Conservation (phyloP, 2,113 vertebrate genomes). For the Rhynchomys soricoides region DNA sequence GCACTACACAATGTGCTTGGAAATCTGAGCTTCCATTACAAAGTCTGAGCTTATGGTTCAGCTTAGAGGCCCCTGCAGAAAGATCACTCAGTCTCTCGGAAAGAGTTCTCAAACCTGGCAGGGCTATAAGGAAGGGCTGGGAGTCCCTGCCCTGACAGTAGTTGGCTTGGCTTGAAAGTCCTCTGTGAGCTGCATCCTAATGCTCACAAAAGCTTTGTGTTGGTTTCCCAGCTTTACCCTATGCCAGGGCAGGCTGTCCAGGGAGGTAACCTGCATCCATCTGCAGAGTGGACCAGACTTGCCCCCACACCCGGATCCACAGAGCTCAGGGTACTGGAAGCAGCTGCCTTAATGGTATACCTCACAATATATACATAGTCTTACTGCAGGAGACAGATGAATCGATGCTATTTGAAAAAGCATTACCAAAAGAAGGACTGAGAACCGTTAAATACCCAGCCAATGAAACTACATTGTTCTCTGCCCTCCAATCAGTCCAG, state of each 20-base stretch:
- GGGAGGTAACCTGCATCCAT: accelerated
- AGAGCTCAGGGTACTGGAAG: neutral
- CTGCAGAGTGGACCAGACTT: neutral
- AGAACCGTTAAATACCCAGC: neutral
- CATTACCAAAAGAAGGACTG: conserved; percentile 28
- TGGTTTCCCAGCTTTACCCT: neutral
- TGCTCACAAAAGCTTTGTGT: neutral
- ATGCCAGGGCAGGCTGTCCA: neutral
- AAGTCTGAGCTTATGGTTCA: conserved; percentile 26
- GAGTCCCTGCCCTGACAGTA: neutral
- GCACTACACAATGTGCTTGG: neutral
- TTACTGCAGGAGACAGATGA: conserved; percentile 5
- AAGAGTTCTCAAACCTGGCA: neutral
- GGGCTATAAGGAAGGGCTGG: neutral
- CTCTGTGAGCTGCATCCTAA: neutral
- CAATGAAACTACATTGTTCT: neutral
- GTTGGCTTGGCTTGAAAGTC: neutral
- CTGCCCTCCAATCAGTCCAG: neutral
- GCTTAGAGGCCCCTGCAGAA: neutral
- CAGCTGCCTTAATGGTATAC: neutral
- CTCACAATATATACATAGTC: neutral
- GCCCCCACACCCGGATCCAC: accelerated
- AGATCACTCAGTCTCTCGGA: neutral
- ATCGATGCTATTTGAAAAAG: neutral
- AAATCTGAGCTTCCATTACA: conserved; percentile 50